Percentiles rank a stretch among this genome's conserved stretches.
Evolutionary conservation across 1,140 invertebrate species (phyloP).

Genomic region (Zelostemma sp.): DNA sequence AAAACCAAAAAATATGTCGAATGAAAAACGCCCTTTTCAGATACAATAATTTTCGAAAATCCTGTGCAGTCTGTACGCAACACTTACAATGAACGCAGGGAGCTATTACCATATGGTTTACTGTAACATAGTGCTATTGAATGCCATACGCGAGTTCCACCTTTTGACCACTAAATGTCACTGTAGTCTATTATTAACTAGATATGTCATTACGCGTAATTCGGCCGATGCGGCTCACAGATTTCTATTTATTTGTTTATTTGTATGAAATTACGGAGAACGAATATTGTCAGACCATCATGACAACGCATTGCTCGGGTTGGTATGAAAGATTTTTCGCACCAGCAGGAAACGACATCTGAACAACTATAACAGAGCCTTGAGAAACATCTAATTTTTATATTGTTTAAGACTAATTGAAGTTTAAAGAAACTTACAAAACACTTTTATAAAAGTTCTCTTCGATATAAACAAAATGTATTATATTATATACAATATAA

Average conservation of each 20-base stretch:
- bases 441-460: too few relatives aligned
- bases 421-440: too few relatives aligned
- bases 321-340: constrained; percentile 29
- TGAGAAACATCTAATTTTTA: constrained; percentile 8
- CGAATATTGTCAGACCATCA: constrained; percentile 27
- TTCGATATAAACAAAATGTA: too few relatives aligned
- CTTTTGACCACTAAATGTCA: constrained; percentile 17
- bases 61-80: constrained; percentile 17
- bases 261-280: constrained; percentile 2
- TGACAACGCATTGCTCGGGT: constrained; percentile 30
- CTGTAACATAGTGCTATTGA: constrained; percentile 16
- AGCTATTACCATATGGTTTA: constrained; percentile 20
- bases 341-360: constrained; percentile 36
- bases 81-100: constrained; percentile 22
- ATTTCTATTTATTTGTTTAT: background rate
- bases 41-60: constrained; percentile 14
- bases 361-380: constrained; percentile 17
- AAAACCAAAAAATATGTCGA: background rate
- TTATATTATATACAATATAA: too few relatives aligned
- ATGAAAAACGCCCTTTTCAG: too few relatives aligned
- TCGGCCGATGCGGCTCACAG: constrained; percentile 15
- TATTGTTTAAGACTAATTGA: too few relatives aligned
- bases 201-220: constrained; percentile 39
- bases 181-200: constrained; percentile 18
- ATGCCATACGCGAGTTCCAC: constrained; percentile 13